Conservation (phyloP, 2,888 invertebrate species). For the Aproaerema taeniolella region DNA sequence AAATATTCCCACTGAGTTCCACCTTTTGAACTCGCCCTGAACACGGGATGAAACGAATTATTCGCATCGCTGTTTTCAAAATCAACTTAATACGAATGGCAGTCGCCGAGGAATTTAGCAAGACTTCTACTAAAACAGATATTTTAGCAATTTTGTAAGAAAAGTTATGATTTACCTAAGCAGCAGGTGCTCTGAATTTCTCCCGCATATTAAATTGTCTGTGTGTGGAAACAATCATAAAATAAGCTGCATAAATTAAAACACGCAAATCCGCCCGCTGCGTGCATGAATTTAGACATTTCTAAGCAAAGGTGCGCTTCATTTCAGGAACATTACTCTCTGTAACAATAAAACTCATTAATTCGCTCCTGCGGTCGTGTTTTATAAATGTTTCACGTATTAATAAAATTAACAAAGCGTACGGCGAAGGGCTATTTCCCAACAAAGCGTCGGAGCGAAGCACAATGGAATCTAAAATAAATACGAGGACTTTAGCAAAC, state of each 20-base stretch:
- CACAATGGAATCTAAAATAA: slow-evolving; percentile 75
- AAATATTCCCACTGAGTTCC: slow-evolving; percentile 45
- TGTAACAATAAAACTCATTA: slow-evolving; percentile 75
- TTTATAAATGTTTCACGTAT: slow-evolving; percentile 76
- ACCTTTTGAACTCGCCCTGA: slow-evolving; percentile 53
- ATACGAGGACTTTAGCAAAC: slow-evolving; percentile 74
- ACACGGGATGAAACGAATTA: slow-evolving; percentile 48
- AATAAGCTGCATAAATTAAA: slow-evolving; percentile 57
- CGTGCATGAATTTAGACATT: slow-evolving; percentile 41
- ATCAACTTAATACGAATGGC: slow-evolving; percentile 4
- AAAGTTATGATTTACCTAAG: slow-evolving; percentile 35
- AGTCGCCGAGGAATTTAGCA: slow-evolving; percentile 11
- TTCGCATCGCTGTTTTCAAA: slow-evolving; percentile 37
- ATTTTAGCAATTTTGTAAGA: slow-evolving; percentile 40
- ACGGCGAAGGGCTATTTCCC: slow-evolving; percentile 66
- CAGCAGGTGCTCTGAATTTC: slow-evolving; percentile 51
- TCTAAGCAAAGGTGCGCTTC: slow-evolving; percentile 51
- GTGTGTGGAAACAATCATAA: slow-evolving; percentile 45
- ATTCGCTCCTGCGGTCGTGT: slow-evolving; percentile 67
- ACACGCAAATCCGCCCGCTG: slow-evolving; percentile 47
- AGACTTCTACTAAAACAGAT: slow-evolving; percentile 25
- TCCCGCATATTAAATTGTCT: slow-evolving; percentile 29
- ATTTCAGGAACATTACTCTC: slow-evolving; percentile 64
- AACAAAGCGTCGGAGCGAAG: slow-evolving; percentile 65
- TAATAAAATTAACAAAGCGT: slow-evolving; percentile 77